Percentiles rank a stretch among this genome's conserved stretches.
These are phyloP conservation scores for Caracal caracal DNA, from an alignment of 2,113 vertebrate species.

Conservation along the genomic window DNA sequence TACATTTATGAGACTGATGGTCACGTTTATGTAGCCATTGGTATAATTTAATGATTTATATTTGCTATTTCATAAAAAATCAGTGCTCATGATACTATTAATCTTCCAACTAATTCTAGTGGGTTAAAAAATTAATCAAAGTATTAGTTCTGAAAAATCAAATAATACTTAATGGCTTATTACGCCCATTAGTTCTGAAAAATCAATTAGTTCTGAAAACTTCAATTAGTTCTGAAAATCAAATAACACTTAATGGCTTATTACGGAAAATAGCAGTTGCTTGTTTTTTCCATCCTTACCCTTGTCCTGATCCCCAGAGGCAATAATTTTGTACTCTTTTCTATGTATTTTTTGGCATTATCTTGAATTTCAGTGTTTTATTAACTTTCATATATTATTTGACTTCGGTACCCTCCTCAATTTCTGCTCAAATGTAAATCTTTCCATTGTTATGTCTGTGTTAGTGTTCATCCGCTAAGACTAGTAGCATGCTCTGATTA, in stretches of 20 bases:
- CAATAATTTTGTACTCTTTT: background rate
- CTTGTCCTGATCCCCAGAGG: background rate
- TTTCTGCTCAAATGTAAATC: conserved; percentile 4
- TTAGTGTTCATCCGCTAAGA: background rate
- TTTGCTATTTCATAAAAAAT: background rate
- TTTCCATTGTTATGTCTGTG: background rate
- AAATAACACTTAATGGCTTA: background rate
- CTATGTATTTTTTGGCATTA: background rate
- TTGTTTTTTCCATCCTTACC: background rate
- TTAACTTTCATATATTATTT: background rate
- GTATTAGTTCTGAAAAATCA: background rate
- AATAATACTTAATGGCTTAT: background rate
- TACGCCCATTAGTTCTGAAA: background rate
- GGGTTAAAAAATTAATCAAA: conserved; percentile 11
- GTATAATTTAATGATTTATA: background rate
- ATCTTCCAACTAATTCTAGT: background rate
- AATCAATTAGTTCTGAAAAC: no score
- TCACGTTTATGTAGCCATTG: background rate
- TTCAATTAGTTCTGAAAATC: background rate
- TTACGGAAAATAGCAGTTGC: background rate
- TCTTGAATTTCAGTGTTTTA: background rate
- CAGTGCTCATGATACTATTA: background rate
- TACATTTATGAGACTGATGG: background rate
- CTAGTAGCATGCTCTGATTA: background rate
- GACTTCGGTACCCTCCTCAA: background rate